Evolutionary conservation across 2,113 vertebrate genomes (phyloP).

Genomic region (Gasterosteus aculeatus): DNA sequence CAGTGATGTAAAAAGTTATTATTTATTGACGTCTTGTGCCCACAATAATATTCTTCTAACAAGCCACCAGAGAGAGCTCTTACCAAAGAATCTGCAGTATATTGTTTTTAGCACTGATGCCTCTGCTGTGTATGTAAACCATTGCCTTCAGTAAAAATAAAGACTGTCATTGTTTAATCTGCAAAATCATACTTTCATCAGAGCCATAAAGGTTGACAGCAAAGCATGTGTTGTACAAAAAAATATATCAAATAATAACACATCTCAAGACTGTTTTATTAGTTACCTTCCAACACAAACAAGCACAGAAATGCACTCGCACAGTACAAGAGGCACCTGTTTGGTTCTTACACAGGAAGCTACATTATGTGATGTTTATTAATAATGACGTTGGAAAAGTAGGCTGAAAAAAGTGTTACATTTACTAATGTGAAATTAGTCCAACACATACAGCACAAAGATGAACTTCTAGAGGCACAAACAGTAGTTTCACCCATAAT

Average conservation of each 20-base stretch:
- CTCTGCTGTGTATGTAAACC: neutral
- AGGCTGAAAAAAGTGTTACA: neutral
- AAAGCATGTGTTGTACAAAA: neutral
- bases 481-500: constrained; percentile 27
- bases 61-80: constrained; percentile 42
- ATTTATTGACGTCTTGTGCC: neutral
- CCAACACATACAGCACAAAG: constrained; percentile 26
- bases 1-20: neutral
- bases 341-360: constrained; percentile 16
- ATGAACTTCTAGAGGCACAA: constrained; percentile 16
- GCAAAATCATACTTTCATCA: neutral
- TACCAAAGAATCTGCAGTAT: neutral
- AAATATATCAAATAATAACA: neutral
- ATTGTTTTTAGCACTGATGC: neutral
- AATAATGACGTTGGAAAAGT: constrained; percentile 12
- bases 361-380: constrained; percentile 3
- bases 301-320: constrained; percentile 23
- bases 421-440: constrained; percentile 13
- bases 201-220: neutral
- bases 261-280: constrained; percentile 40
- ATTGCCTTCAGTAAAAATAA: too few relatives aligned
- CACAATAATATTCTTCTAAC: neutral
- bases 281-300: constrained; percentile 15
- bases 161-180: neutral
- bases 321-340: constrained; percentile 49